These are phyloP conservation scores for Troides helena DNA, from an alignment of 2,888 invertebrate genomes.

Conservation along the genomic window DNA sequence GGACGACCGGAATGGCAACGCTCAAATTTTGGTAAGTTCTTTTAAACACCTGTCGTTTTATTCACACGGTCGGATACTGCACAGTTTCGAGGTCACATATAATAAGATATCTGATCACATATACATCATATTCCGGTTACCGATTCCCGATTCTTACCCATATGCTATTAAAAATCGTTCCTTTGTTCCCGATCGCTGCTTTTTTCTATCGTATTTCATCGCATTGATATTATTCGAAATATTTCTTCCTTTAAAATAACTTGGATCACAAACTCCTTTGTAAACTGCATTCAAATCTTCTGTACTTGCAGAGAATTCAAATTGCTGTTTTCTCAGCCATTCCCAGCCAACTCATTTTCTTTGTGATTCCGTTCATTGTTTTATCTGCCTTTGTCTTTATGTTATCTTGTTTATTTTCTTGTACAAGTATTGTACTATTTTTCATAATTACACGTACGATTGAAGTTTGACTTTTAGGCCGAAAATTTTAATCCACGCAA, in stretches of 20 bases:
- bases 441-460: background rate
- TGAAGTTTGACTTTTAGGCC: too few relatives aligned
- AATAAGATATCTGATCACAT: background rate
- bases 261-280: slow-evolving; percentile 21
- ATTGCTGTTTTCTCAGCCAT: slow-evolving; percentile 25
- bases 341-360: slow-evolving; percentile 24
- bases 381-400: slow-evolving; percentile 22
- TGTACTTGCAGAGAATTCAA: slow-evolving; percentile 22
- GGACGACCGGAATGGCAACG: slow-evolving; percentile 83
- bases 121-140: too few relatives aligned
- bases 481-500: background rate
- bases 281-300: slow-evolving; percentile 26
- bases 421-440: background rate
- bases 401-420: slow-evolving; percentile 10
- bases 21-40: slow-evolving; percentile 88
- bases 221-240: slow-evolving; percentile 11
- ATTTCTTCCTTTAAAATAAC: slow-evolving; percentile 13
- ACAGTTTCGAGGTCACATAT: slow-evolving; percentile 1
- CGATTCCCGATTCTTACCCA: too few relatives aligned
- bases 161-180: background rate
- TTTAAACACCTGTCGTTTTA: slow-evolving; percentile 37
- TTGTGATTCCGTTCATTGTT: slow-evolving; percentile 22
- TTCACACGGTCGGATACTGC: slow-evolving; percentile 36
- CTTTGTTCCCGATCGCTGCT: too few relatives aligned
- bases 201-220: background rate